Evolutionary conservation across 1,140 invertebrate species (phyloP).

Genomic region (Tetramorium alpestre): DNA sequence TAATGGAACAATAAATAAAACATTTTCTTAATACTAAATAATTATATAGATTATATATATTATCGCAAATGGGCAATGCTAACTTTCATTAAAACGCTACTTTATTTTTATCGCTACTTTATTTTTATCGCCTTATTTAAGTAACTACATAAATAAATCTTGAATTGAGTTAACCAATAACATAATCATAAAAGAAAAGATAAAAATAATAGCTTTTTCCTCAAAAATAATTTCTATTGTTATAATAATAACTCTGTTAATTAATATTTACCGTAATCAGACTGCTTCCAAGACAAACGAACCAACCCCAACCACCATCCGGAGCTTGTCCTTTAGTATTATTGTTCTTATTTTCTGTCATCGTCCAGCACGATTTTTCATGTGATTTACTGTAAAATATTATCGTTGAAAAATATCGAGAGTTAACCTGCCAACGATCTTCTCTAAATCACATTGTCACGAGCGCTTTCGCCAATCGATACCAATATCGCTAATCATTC

Average conservation of each 20-base stretch:
- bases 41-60: neutral
- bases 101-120: neutral
- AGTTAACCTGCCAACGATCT: neutral
- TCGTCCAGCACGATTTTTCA: neutral
- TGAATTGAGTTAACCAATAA: neutral
- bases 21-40: too few relatives aligned
- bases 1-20: neutral
- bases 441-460: neutral
- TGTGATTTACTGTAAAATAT: neutral
- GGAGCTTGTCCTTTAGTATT: constrained; percentile 83
- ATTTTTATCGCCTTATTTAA: neutral
- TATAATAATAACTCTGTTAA: neutral
- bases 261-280: constrained; percentile 90
- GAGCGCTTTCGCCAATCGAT: neutral
- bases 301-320: constrained; percentile 93
- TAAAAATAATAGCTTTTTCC: too few relatives aligned
- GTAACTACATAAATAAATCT: neutral
- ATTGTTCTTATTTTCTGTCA: constrained; percentile 16
- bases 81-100: neutral
- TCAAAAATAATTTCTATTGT: too few relatives aligned
- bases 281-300: constrained; percentile 92
- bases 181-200: neutral
- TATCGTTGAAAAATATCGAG: neutral
- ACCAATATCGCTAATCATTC: neutral
- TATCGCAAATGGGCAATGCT: neutral